Percentiles rank a stretch among this genome's conserved stretches.
phyloP scores from a whole-genome alignment of 2,888 invertebrate genomes.

The Pecten maximus region DNA sequence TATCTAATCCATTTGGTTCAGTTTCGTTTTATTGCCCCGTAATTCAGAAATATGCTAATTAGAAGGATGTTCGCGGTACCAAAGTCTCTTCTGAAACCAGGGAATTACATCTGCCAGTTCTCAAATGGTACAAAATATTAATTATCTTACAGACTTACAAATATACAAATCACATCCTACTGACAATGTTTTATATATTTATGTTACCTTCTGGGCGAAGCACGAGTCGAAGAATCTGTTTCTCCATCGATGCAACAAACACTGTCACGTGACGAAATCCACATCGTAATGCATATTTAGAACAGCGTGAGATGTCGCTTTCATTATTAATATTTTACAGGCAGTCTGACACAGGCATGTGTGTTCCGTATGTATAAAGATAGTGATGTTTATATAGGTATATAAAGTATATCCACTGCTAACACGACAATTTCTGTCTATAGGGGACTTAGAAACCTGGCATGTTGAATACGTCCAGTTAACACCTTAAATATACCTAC shows the following conservation, averaged over 20 bases:
- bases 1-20: too few relatives aligned
- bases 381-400: neutral
- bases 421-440: neutral
- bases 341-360: neutral
- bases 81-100: too few relatives aligned
- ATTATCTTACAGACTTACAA: too few relatives aligned
- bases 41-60: too few relatives aligned
- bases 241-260: neutral
- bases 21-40: too few relatives aligned
- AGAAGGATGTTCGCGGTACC: too few relatives aligned
- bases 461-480: constrained; percentile 13
- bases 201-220: neutral
- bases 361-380: neutral
- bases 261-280: neutral
- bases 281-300: constrained; percentile 23
- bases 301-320: neutral
- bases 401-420: neutral
- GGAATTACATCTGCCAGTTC: too few relatives aligned
- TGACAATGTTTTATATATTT: neutral
- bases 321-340: neutral
- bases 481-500: neutral
- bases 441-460: neutral
- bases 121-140: too few relatives aligned
- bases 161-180: too few relatives aligned
- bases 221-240: constrained; percentile 17